A percentile compares a stretch with the other conserved stretches of the same genome.
phyloP scores from a whole-genome alignment of 2,888 invertebrate species.

The Xestia sexstrigata region DNA sequence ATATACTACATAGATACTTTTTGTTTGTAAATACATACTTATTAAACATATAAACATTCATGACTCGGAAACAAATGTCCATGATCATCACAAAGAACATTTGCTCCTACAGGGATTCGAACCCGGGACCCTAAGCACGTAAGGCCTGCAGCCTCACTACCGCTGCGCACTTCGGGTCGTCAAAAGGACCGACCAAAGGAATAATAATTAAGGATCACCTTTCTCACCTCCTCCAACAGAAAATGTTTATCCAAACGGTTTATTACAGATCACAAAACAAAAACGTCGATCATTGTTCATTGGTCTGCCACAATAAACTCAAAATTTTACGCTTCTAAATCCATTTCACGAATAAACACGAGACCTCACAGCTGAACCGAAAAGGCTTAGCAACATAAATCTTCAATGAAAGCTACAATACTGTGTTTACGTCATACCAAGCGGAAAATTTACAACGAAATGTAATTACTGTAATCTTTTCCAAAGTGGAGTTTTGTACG shows the following conservation, averaged over 20 bases:
- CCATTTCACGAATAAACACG: slow-evolving; percentile 62
- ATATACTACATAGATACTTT: too few species aligned
- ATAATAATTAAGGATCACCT: too few species aligned
- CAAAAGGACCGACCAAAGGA: too few species aligned
- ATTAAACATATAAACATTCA: too few species aligned
- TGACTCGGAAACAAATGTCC: too few species aligned
- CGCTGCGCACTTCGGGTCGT: too few species aligned
- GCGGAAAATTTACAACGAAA: slow-evolving; percentile 79
- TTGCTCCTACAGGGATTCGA: too few species aligned
- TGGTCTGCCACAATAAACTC: slow-evolving; percentile 46
- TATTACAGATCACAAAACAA: slow-evolving; percentile 7
- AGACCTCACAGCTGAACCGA: slow-evolving; percentile 45
- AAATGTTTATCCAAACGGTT: not conserved
- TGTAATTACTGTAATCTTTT: slow-evolving; percentile 79
- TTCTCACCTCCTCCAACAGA: not conserved
- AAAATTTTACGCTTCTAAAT: slow-evolving; percentile 56
- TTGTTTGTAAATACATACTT: too few species aligned
- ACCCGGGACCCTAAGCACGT: too few species aligned
- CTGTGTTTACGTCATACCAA: slow-evolving; percentile 68
- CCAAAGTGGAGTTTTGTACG: slow-evolving; percentile 54
- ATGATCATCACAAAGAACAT: too few species aligned
- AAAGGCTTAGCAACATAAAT: slow-evolving; percentile 67
- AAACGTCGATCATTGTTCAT: slow-evolving; percentile 44
- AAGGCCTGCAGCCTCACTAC: too few species aligned
- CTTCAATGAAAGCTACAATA: slow-evolving; percentile 67